These are phyloP conservation scores for Ictidomys tridecemlineatus DNA, from an alignment of 2,113 vertebrate species.

Conservation along the genomic window DNA sequence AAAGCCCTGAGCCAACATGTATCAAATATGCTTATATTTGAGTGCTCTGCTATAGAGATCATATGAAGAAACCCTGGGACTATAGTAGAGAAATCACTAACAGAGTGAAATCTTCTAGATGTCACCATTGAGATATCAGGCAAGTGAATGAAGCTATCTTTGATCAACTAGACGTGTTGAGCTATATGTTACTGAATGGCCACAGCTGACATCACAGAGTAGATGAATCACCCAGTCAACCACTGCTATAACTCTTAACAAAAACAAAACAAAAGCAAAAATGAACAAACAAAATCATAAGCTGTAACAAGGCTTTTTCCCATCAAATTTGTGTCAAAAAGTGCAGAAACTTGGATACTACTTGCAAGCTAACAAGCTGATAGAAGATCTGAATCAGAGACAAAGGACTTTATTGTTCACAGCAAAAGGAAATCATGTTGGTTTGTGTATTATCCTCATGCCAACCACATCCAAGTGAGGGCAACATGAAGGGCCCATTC, in stretches of 20 bases:
- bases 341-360: not conserved
- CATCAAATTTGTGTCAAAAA: not conserved
- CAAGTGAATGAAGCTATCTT: not conserved
- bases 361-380: not conserved
- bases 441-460: not conserved
- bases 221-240: conserved; percentile 15
- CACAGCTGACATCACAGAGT: not conserved
- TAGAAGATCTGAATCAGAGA: not conserved
- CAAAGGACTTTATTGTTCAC: not conserved
- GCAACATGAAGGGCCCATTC: not conserved
- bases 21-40: conserved; percentile 20
- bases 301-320: not conserved
- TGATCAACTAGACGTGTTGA: not conserved
- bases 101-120: not conserved
- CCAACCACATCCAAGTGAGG: not conserved
- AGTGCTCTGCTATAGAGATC: not conserved
- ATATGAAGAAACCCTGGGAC: not conserved
- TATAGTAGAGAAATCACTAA: not conserved
- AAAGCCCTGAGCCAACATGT: not conserved
- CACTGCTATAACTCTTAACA: not conserved
- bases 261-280: not conserved
- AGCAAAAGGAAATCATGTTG: not conserved
- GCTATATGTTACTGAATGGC: not conserved
- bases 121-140: not conserved
- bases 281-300: not conserved